Percentiles rank a stretch among this genome's conserved stretches.
Evolutionary conservation across 2,113 vertebrate genomes (phyloP).

Genomic region (Ciconia maguari): DNA sequence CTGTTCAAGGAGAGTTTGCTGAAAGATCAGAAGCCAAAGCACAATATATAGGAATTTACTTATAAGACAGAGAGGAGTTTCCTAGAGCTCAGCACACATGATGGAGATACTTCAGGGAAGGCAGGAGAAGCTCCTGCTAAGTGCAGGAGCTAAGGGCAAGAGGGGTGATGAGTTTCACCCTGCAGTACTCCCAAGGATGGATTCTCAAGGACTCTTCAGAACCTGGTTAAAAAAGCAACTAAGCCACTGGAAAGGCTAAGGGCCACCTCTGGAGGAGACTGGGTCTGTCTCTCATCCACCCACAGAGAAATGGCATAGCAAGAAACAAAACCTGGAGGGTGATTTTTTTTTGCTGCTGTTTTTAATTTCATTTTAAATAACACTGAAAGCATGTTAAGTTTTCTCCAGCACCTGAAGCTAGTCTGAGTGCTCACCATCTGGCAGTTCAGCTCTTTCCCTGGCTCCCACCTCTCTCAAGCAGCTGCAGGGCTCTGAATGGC

Average conservation of each 20-base stretch:
- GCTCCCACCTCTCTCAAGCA: not conserved
- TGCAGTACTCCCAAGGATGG: not conserved
- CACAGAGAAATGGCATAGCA: fast-evolving
- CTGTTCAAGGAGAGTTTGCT: not conserved
- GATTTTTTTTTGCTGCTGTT: not conserved
- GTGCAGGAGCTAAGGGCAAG: not conserved
- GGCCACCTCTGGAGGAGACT: not conserved
- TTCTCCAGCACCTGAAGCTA: constrained; percentile 28
- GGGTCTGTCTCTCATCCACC: not conserved
- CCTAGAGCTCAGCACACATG: fast-evolving
- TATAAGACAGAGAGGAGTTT: not conserved
- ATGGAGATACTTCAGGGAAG: not conserved
- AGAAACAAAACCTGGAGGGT: not conserved
- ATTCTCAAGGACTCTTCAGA: not conserved
- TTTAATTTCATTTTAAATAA: constrained; percentile 10
- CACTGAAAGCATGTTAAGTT: not conserved
- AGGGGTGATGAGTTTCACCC: not conserved
- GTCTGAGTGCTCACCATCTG: constrained; percentile 22
- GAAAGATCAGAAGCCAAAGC: not conserved
- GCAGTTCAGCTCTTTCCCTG: not conserved
- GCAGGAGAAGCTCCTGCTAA: not conserved
- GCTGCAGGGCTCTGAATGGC: not conserved
- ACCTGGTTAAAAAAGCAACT: not conserved
- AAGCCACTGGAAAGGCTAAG: not conserved
- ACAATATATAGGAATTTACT: not conserved